Evolutionary conservation across 2,113 vertebrate species (phyloP).

Genomic region (Alligator mississippiensis): DNA sequence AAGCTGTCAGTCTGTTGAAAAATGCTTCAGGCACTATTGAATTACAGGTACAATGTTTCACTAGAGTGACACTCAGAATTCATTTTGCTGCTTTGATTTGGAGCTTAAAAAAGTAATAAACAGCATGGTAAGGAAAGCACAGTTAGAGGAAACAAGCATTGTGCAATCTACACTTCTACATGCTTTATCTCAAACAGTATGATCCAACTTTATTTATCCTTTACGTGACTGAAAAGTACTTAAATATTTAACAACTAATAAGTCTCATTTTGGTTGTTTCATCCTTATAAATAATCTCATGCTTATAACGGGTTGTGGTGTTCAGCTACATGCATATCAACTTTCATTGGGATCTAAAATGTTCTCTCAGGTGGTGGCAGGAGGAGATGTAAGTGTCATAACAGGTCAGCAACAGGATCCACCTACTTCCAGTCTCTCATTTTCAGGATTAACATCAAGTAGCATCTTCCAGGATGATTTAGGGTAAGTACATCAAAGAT

Average conservation of each 20-base stretch:
- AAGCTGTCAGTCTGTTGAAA: slow-evolving; percentile 93
- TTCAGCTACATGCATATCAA: background rate
- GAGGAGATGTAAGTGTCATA: slow-evolving; percentile 90
- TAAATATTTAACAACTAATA: background rate
- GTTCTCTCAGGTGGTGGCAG: slow-evolving; percentile 86
- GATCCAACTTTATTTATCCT: background rate
- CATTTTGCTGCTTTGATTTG: background rate
- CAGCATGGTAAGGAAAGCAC: background rate
- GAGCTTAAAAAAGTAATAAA: background rate
- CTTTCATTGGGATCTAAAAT: background rate
- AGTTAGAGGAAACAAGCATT: background rate
- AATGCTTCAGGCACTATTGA: slow-evolving; percentile 89
- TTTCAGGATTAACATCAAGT: slow-evolving; percentile 81
- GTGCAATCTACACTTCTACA: background rate
- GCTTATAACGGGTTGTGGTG: background rate
- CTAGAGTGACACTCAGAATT: background rate
- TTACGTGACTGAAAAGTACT: background rate
- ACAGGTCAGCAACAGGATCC: slow-evolving; percentile 87
- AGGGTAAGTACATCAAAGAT: slow-evolving; percentile 78
- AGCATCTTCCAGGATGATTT: slow-evolving; percentile 96
- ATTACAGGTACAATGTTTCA: slow-evolving; percentile 85
- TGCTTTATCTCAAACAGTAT: background rate
- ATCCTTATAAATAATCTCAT: background rate
- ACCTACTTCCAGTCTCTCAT: slow-evolving; percentile 63
- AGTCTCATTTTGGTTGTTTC: background rate